phyloP scores from a whole-genome alignment of 2,888 invertebrate genomes.

The Tachina fera region DNA sequence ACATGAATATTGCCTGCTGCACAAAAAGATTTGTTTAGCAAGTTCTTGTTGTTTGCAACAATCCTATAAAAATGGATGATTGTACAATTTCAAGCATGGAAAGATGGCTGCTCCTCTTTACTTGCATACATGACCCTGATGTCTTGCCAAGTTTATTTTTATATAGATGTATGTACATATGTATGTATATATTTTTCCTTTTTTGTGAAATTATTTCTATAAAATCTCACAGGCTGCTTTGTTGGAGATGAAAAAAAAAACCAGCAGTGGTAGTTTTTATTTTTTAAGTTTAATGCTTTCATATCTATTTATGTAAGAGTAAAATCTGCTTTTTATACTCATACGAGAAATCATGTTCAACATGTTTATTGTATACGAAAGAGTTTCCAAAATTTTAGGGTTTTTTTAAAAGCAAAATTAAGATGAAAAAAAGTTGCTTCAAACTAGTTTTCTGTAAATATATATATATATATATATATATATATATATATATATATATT shows the following conservation, averaged over 20 bases:
- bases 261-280: not conserved
- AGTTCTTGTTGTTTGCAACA: slow-evolving; percentile 48
- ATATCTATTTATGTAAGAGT: not conserved
- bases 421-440: not conserved
- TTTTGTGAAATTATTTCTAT: slow-evolving; percentile 14
- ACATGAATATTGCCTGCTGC: slow-evolving; percentile 56
- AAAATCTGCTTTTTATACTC: slow-evolving; percentile 24
- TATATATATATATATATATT: no score
- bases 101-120: slow-evolving; percentile 52
- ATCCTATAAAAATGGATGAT: slow-evolving; percentile 41
- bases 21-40: slow-evolving; percentile 59
- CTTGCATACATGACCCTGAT: slow-evolving; percentile 63
- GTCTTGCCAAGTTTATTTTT: slow-evolving; percentile 65
- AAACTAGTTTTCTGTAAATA: not conserved
- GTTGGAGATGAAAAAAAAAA: slow-evolving; percentile 17
- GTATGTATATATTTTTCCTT: no score
- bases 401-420: not conserved
- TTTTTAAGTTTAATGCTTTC: not conserved
- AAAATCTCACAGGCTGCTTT: slow-evolving; percentile 46
- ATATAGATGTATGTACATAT: not conserved
- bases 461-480: no score
- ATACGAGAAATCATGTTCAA: not conserved
- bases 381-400: not conserved
- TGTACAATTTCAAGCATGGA: slow-evolving; percentile 53
- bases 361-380: not conserved